A percentile compares a stretch with the other conserved stretches of the same genome.
Evolutionary conservation across 2,888 invertebrate species (phyloP).

Genomic region (Salticus scenicus): DNA sequence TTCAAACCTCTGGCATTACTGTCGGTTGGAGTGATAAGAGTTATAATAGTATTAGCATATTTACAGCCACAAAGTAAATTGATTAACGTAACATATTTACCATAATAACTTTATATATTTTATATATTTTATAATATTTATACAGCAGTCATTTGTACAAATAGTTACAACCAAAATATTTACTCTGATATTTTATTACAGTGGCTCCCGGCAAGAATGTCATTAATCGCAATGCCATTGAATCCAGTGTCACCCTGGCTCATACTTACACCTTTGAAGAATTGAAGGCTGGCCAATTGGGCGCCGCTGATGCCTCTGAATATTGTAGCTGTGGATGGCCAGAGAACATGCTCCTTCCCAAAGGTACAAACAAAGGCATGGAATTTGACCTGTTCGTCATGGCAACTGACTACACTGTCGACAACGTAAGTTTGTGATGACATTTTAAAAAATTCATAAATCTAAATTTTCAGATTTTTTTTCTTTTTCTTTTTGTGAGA

Average conservation of each 20-base stretch:
- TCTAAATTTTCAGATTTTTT: too few species aligned
- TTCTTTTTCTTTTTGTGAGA: too few species aligned
- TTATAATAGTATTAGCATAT: too few species aligned
- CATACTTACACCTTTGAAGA: conserved; percentile 85
- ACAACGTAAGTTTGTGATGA: conserved; percentile 78
- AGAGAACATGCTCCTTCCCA: conserved; percentile 86
- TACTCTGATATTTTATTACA: conserved; percentile 70
- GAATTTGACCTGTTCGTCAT: conserved; percentile 84
- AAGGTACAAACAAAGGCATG: conserved; percentile 82
- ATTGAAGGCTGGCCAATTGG: conserved; percentile 77
- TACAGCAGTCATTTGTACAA: too few species aligned
- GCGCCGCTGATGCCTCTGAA: conserved; percentile 72
- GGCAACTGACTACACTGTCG: conserved; percentile 84
- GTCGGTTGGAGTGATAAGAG: too few species aligned
- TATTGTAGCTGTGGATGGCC: conserved; percentile 94
- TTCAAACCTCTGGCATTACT: too few species aligned
- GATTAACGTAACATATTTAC: too few species aligned
- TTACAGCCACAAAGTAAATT: too few species aligned
- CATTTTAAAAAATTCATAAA: too few species aligned
- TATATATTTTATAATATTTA: too few species aligned
- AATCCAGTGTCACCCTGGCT: conserved; percentile 81
- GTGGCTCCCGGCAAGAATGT: conserved; percentile 82
- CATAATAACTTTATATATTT: too few species aligned
- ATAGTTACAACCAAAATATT: too few species aligned
- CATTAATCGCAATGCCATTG: conserved; percentile 82